A percentile compares a stretch with the other conserved stretches of the same genome.
phyloP scores from a whole-genome alignment of 2,797 vertebrate genomes.

The Danio tinwini region DNA sequence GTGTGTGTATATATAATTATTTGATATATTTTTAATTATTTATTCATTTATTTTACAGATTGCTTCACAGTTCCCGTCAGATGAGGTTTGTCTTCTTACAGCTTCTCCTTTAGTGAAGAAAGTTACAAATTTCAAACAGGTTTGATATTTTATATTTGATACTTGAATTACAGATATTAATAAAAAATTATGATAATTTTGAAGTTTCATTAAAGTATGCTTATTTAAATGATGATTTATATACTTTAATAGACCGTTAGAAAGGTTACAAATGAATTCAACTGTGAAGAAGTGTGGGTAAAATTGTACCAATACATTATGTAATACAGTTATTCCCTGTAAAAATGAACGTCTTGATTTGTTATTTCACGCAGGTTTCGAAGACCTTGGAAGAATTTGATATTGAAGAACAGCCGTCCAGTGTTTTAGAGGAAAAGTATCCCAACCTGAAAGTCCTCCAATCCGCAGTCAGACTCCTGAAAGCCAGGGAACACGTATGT shows the following conservation, averaged over 20 bases:
- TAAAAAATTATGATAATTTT: too few species aligned
- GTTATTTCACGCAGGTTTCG: constrained; percentile 80
- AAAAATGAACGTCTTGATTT: too few species aligned
- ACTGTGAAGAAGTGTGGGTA: too few species aligned
- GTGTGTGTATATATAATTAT: too few species aligned
- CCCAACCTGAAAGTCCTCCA: constrained; percentile 89
- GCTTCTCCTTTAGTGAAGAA: constrained; percentile 90
- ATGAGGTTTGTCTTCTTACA: constrained; percentile 86
- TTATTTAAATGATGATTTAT: too few species aligned
- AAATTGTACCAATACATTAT: too few species aligned
- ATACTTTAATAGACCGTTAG: too few species aligned
- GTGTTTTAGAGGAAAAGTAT: constrained; percentile 82
- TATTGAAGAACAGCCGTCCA: constrained; percentile 86
- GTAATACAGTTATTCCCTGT: too few species aligned
- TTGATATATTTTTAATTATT: too few species aligned
- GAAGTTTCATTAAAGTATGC: too few species aligned
- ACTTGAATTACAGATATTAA: too few species aligned
- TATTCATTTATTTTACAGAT: constrained; percentile 74
- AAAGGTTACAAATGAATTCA: too few species aligned
- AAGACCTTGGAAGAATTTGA: constrained; percentile 90
- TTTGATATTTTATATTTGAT: constrained; percentile 59
- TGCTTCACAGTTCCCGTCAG: constrained; percentile 82
- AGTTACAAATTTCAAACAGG: constrained; percentile 92
- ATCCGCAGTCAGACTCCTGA: constrained; percentile 83
- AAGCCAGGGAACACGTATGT: constrained; percentile 83